Evolutionary conservation across 2,888 invertebrate genomes (phyloP), one percentile per base, ranked within the genome.

Genomic region (Anarsia innoxiella): DNA sequence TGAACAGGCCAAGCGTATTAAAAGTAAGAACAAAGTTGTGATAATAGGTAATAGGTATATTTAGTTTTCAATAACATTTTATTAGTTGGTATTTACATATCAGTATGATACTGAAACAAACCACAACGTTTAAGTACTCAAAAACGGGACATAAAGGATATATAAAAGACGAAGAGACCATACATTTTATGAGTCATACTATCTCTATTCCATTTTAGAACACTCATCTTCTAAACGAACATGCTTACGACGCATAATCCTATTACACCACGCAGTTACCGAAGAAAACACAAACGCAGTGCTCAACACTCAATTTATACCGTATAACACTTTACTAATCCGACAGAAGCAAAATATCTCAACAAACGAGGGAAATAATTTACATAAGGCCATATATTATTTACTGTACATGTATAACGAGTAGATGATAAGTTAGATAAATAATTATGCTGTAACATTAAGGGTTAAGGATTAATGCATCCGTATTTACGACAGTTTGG

Each of bases 401-500:
- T 76, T 71, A 82, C 80, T 82, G 83, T 84, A 84, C 84, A 84
- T 65, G 68, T 78, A 68, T 80, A 80, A 82, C 77, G 69, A 82
- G 67, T 76, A 80, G 79, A 82, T 80, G 80, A 80, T 74, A 74
- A 75, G 66, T 72, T 70, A 78, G 74, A 71, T 78, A 77, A 78
- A 79, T 76, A 75, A 77, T 76, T 70, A 67, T 66, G 72, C 66
- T 71, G 76, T 78, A 75, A 77, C 71, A 77, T 77, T 78, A 79
- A 68, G 65, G 70, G 64, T 72, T 72, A 78, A 72, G 80, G 79
- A 72, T 73, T 76, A 75, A 80, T 79, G 72, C 66, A 70, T 82
- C 78, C 77, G 67, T 77, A 79, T 73, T 77, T 74, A 83, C 70
- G 80, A 80, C 77, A 80, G 77, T 80, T 84, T 84, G 84, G 84